These are phyloP conservation scores for Xenopus borealis DNA, from an alignment of 2,113 vertebrate species.

Conservation along the genomic window DNA sequence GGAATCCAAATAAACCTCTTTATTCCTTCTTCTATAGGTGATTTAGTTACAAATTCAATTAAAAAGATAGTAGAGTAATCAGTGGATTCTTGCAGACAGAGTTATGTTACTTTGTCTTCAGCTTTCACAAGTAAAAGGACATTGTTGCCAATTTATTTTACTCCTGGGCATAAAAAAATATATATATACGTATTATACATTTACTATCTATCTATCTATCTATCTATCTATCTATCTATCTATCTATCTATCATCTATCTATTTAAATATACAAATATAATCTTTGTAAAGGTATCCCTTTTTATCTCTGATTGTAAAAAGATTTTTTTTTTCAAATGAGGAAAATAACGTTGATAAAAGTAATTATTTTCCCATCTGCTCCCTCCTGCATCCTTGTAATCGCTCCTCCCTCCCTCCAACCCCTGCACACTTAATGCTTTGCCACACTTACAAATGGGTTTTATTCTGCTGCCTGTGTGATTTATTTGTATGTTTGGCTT, in stretches of 20 bases:
- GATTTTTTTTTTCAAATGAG: slow-evolving; percentile 19
- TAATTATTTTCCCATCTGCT: slow-evolving; percentile 47
- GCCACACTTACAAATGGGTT: slow-evolving; percentile 44
- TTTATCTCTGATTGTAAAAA: background rate
- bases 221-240: too few species aligned
- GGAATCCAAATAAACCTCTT: slow-evolving; percentile 31
- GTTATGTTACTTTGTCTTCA: background rate
- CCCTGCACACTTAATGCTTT: slow-evolving; percentile 41
- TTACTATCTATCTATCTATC: too few species aligned
- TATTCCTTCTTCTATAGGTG: slow-evolving; percentile 35
- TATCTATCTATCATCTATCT: background rate
- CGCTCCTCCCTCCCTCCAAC: slow-evolving; percentile 9
- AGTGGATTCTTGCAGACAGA: slow-evolving; percentile 9
- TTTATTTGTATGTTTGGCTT: slow-evolving; percentile 40
- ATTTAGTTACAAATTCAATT: slow-evolving; percentile 44
- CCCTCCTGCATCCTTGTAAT: slow-evolving; percentile 38
- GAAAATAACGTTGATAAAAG: slow-evolving; percentile 26
- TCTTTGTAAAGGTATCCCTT: background rate
- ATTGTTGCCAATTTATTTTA: background rate
- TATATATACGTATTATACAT: too few species aligned
- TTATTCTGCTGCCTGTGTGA: slow-evolving; percentile 33
- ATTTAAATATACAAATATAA: background rate
- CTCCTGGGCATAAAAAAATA: too few species aligned
- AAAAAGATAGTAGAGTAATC: slow-evolving; percentile 38
- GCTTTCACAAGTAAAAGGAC: background rate